Evolutionary conservation across 2,113 vertebrate species (phyloP).

Genomic region (Tetraodon nigroviridis): DNA sequence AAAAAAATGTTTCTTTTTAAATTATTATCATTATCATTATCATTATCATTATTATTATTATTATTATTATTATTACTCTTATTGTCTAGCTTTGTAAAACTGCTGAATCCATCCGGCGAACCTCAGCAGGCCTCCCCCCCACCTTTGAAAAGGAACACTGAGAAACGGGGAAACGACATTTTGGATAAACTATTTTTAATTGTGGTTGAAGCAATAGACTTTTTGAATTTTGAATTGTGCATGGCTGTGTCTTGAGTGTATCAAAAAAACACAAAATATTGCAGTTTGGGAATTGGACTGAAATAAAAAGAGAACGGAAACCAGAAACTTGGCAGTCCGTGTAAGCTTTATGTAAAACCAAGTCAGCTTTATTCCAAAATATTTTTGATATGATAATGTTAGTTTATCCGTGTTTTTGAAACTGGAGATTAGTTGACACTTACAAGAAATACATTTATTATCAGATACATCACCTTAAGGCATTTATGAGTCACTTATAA

Average conservation of each 20-base stretch:
- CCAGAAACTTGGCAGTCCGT: slow-evolving; percentile 15
- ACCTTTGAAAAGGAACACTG: slow-evolving; percentile 58
- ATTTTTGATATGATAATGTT: too few species aligned
- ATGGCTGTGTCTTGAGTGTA: slow-evolving; percentile 99
- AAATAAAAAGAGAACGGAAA: slow-evolving; percentile 75
- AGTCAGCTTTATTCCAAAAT: neutral
- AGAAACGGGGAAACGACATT: slow-evolving; percentile 69
- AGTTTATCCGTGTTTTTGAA: too few species aligned
- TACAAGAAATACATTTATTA: too few species aligned
- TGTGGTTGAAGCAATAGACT: slow-evolving; percentile 99
- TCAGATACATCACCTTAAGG: too few species aligned
- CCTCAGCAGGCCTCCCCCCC: slow-evolving; percentile 77
- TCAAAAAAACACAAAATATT: slow-evolving; percentile 80
- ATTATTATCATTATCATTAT: slow-evolving; percentile 86
- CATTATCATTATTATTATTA: slow-evolving; percentile 75
- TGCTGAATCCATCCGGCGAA: slow-evolving; percentile 82
- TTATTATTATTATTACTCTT: slow-evolving; percentile 80
- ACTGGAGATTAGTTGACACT: too few species aligned
- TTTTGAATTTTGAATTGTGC: slow-evolving; percentile 98
- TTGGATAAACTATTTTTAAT: slow-evolving; percentile 93
- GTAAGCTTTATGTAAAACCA: neutral
- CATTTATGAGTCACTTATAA: too few species aligned
- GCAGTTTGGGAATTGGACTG: slow-evolving; percentile 96
- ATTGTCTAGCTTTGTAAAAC: slow-evolving; percentile 83
- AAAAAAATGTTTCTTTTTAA: slow-evolving; percentile 82